phyloP scores from a whole-genome alignment of 2,113 vertebrate genomes.

The Accipiter virgatus region DNA sequence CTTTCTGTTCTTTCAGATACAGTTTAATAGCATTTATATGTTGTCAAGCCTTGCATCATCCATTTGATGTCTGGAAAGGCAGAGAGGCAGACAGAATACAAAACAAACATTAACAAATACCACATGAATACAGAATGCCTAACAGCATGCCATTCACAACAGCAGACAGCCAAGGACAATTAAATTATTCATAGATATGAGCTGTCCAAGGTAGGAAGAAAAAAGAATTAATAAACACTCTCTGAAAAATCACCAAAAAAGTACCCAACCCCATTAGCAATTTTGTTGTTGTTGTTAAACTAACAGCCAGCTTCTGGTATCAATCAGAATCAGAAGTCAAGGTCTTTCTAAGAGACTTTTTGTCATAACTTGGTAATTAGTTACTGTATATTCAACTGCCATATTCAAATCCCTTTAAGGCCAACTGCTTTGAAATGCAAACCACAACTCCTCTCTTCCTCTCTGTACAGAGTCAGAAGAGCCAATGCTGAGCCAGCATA shows the following conservation, averaged over 20 bases:
- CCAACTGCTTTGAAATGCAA: not conserved
- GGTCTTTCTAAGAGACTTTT: not conserved
- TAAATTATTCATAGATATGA: constrained; percentile 55
- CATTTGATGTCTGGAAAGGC: constrained; percentile 35
- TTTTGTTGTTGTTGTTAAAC: not conserved
- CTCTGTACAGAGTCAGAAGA: not conserved
- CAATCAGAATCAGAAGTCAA: not conserved
- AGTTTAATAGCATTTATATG: constrained; percentile 31
- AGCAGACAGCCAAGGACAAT: constrained; percentile 35
- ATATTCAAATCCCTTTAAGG: not conserved
- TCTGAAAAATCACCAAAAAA: not conserved
- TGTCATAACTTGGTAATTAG: not conserved
- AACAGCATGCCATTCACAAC: not conserved
- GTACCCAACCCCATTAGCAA: not conserved
- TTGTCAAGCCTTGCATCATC: constrained; percentile 15
- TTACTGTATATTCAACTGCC: not conserved
- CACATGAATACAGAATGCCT: not conserved
- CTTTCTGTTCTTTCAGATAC: constrained; percentile 6
- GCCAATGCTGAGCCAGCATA: not conserved
- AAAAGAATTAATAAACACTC: not conserved
- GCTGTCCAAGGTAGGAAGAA: constrained; percentile 46
- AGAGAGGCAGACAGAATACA: constrained; percentile 15
- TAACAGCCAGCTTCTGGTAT: not conserved
- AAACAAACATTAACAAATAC: constrained; percentile 40
- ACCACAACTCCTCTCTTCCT: not conserved